Percentiles rank a stretch among this genome's conserved stretches.
Evolutionary conservation across 2,113 vertebrate species (phyloP).

Genomic region (Apteryx owenii): DNA sequence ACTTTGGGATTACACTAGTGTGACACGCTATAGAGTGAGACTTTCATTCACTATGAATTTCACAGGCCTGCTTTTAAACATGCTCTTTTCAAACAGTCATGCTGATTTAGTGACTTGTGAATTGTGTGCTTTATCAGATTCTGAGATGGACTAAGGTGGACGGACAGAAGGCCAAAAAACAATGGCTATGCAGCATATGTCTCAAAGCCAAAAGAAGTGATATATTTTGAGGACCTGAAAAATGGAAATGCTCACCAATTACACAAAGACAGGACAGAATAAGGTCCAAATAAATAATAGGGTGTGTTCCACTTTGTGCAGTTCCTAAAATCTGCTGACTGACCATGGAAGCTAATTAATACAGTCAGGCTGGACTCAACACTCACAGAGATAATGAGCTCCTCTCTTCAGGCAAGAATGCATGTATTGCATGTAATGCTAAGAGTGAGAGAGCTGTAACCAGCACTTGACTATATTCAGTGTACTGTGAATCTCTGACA

Average conservation of each 20-base stretch:
- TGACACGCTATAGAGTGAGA: neutral
- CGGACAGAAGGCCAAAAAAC: neutral
- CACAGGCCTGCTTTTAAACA: neutral
- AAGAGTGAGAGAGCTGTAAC: neutral
- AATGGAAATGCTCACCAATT: neutral
- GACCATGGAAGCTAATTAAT: neutral
- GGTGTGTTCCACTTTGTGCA: neutral
- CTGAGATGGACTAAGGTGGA: neutral
- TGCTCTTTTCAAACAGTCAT: neutral
- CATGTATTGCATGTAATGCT: neutral
- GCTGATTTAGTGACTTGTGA: neutral
- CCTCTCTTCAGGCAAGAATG: neutral
- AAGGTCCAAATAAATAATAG: neutral
- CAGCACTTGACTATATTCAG: neutral
- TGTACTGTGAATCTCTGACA: neutral
- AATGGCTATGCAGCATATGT: neutral
- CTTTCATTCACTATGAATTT: neutral
- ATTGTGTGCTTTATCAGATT: neutral
- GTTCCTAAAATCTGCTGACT: neutral
- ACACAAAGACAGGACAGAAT: neutral
- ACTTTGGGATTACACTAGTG: neutral
- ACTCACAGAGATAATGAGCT: neutral
- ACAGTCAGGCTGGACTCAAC: neutral
- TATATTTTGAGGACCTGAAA: neutral
- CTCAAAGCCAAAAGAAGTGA: neutral